phyloP scores from a whole-genome alignment of 2,113 vertebrate species.

The Psephotus haematonotus region DNA sequence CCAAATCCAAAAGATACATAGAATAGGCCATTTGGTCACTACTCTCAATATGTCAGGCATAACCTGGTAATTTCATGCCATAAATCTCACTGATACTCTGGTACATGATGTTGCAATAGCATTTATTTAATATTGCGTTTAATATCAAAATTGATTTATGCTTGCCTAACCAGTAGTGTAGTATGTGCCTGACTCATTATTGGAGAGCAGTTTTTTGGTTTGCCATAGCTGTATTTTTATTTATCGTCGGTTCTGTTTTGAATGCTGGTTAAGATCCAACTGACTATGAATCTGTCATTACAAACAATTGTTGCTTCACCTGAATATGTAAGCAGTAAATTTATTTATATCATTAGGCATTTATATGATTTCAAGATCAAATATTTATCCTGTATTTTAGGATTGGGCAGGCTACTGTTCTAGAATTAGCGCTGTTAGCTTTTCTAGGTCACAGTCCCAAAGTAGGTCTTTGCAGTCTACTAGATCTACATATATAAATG shows the following conservation, averaged over 20 bases:
- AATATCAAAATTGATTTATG: constrained; percentile 17
- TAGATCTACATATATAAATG: neutral
- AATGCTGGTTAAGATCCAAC: neutral
- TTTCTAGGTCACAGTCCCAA: constrained; percentile 9
- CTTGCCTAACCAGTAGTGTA: neutral
- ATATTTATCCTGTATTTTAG: neutral
- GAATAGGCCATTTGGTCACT: neutral
- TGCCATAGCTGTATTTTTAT: neutral
- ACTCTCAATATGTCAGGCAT: neutral
- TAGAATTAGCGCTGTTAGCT: neutral
- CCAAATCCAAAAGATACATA: neutral
- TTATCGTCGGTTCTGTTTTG: neutral
- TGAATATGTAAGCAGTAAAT: neutral
- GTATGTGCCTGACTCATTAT: neutral
- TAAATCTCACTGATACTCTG: constrained; percentile 1
- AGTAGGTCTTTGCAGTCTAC: neutral
- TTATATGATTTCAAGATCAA: neutral
- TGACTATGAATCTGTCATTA: neutral
- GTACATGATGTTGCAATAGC: neutral
- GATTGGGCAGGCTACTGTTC: neutral
- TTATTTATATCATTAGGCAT: neutral
- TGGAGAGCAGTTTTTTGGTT: neutral
- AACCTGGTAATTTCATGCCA: neutral
- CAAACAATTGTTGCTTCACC: neutral
- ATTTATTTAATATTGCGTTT: constrained; percentile 9